Base-by-base conservation (phyloP, 2,888 invertebrate species). In the Sturmia bella region DNA sequence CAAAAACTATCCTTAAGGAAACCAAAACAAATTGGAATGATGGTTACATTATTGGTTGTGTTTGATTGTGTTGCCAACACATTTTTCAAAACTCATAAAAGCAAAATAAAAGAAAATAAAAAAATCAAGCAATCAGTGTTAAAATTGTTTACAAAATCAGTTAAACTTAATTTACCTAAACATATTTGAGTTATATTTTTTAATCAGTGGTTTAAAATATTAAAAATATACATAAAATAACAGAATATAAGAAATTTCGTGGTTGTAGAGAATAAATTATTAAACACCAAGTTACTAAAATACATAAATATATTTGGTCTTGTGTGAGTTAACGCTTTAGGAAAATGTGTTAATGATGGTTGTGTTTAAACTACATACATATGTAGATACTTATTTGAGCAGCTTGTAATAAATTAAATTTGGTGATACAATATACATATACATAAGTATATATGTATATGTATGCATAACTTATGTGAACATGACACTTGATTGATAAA, bases 131-230 rank as follows among this genome's bases (percentile, higher is more conserved):
- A 61, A 69, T 45, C 69, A 69, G 17, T 61, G 61, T 48, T 63
- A 37, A 69, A 69, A 61, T 76, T 76, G 68, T 59, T 66, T 27
- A 75, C 9, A 68, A 68, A 82, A 74, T 78, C 73, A 78, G 50
- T 70, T 59, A 12, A 43, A 76, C 66, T 63, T 77, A 77, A 74
- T 43, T 70, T 83, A 84, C 80, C 84, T 84, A 83, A 79, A 45
- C 19, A 81, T 81, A 84, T 73, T 78, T 84, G 73, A 85, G 83
- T 83, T 84, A 54, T 54, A 54, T 68, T 70, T 37, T 63, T 72
- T 63, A 54, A n/a, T 39, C 56, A 74, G 48, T 64, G 9, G n/a
- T 74, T 57, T 37, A 4, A 54, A 54, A 54, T 45, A 73, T 54
- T 45, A 45, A 15, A 15, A 15, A n/a, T 13, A 50, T 24, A 66